Evolutionary conservation across 2,113 vertebrate genomes (phyloP).

Genomic region (Nothoprocta perdicaria): DNA sequence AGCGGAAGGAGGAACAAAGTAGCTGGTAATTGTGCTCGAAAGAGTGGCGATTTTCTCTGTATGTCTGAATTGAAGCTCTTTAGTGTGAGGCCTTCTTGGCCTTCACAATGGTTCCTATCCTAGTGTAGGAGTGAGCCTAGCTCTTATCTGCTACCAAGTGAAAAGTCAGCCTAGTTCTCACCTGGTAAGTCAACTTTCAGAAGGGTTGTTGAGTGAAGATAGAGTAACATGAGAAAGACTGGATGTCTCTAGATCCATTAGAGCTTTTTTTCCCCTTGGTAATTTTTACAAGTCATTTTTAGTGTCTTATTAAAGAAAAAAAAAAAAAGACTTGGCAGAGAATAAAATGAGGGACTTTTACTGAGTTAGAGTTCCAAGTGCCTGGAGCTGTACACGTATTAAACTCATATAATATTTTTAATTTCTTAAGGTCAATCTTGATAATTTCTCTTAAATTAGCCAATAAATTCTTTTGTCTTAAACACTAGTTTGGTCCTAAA

Average conservation of each 20-base stretch:
- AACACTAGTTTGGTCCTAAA: not conserved
- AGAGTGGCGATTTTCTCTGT: slow-evolving; percentile 40
- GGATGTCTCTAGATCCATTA: not conserved
- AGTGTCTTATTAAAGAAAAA: no score
- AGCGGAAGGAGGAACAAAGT: slow-evolving; percentile 8
- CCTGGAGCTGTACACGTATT: not conserved
- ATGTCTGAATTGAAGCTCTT: not conserved
- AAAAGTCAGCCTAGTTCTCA: not conserved
- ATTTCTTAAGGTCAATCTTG: not conserved
- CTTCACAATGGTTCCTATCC: not conserved
- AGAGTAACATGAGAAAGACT: not conserved
- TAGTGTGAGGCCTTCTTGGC: not conserved
- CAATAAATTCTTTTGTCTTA: not conserved
- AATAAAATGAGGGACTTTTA: not conserved
- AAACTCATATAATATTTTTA: fast-evolving
- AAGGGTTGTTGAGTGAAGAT: not conserved
- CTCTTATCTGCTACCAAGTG: not conserved
- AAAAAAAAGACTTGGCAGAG: not conserved
- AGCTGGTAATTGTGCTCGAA: slow-evolving; percentile 36
- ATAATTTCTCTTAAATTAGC: not conserved
- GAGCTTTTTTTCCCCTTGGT: not conserved
- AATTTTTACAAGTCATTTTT: not conserved
- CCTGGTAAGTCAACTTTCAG: not conserved
- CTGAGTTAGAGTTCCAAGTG: not conserved
- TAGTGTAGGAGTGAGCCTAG: not conserved